Conservation (phyloP, 2,888 invertebrate species). For the Nymphalis c-album region DNA sequence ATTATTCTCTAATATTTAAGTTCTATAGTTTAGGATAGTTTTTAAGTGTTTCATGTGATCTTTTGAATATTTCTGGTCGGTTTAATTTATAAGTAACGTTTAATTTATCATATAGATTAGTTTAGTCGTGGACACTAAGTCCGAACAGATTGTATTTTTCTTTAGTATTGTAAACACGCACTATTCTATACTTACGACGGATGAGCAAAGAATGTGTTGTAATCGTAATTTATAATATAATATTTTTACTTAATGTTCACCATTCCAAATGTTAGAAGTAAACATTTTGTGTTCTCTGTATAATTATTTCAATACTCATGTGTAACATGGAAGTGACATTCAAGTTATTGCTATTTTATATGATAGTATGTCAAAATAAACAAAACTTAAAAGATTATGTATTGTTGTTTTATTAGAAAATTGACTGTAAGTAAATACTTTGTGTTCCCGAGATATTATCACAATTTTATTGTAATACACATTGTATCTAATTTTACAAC, state of each 20-base stretch:
- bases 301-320: constrained; percentile 60
- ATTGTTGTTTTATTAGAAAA: constrained; percentile 28
- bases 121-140: constrained; percentile 8
- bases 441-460: constrained; percentile 17
- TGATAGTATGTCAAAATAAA: constrained; percentile 47
- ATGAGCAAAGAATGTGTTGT: background rate
- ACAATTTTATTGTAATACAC: constrained; percentile 32
- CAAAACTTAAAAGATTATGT: constrained; percentile 11
- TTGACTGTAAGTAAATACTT: constrained; percentile 23
- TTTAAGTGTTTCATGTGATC: constrained; percentile 29
- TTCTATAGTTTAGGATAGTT: constrained; percentile 26
- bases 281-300: constrained; percentile 40
- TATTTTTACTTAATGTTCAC: constrained; percentile 22
- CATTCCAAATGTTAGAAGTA: constrained; percentile 48
- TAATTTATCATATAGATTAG: constrained; percentile 20
- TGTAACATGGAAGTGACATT: constrained; percentile 58
- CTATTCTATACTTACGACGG: constrained; percentile 1
- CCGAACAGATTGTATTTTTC: background rate
- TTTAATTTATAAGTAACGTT: constrained; percentile 18
- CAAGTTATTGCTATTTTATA: constrained; percentile 49
- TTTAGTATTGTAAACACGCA: constrained; percentile 20
- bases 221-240: constrained; percentile 20
- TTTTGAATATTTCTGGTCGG: constrained; percentile 30
- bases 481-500: constrained; percentile 23
- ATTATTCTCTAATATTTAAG: constrained; percentile 16